Base-by-base conservation (phyloP, 2,113 vertebrate species). In the Athene cunicularia region DNA sequence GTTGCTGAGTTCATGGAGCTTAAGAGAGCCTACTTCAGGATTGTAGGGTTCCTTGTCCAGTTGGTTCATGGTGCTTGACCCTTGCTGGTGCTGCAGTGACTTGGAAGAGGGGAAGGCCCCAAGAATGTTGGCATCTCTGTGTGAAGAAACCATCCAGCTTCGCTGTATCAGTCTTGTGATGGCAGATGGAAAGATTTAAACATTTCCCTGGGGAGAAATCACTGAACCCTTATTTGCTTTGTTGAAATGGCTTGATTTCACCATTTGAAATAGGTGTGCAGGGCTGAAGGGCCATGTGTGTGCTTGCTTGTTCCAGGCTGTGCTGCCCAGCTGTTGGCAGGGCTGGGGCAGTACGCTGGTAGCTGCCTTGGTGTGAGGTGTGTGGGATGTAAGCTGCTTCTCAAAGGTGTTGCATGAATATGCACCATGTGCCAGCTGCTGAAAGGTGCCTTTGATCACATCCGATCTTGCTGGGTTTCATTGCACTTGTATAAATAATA, bases 401-500 rank as follows among this genome's bases (percentile, higher is more conserved):
- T 86, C 22, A 2, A 80, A 43, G 64, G 50, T 83, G 43, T 23
- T 88, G 56, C 16, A 5, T 47, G 71, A 90, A 43, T 79, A 59
- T 49, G 47, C 41, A 13, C 55, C 5, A 2, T 49, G 60, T 62
- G 59, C 70, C 52, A 50, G 80, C 74, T 77, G 33, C 55, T 81
- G 70, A 80, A 94, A 88, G 76, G 80, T 39, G 55, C 89, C 74
- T 94, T 91, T 47, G 11, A 58, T 97, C 47, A 11, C 75, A 47
- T 95, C 92, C 3, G 4, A 39, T 93, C 72, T 95, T 4, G 0
- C 74, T 56, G 52, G 79, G 82, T 88, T 97, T 94, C 92, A 47
- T 50, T 95, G 96, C 59, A 26, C 85, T 90, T 35, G 43, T 84
- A 81, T 92, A 96, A 96, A 97, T 92, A 97, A 95, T 92, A 77